phyloP scores from a whole-genome alignment of 2,797 vertebrate genomes.

The Labroides dimidiatus region DNA sequence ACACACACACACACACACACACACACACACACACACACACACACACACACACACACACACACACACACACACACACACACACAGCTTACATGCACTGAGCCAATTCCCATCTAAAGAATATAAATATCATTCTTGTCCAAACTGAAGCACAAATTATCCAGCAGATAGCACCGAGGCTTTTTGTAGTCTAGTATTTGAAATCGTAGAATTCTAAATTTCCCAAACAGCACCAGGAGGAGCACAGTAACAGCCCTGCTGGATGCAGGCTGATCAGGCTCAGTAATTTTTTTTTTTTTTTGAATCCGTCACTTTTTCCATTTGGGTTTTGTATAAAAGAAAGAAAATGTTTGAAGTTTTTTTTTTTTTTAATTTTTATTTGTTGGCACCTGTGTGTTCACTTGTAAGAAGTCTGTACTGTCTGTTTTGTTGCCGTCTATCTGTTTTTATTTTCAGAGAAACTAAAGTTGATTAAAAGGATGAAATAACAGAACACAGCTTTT shows the following conservation, averaged over 20 bases:
- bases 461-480: conserved; percentile 77
- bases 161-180: conserved; percentile 7
- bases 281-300: conserved; percentile 3
- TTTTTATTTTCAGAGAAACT: conserved; percentile 63
- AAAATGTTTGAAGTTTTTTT: conserved; percentile 19
- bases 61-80: neutral
- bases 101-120: too few species aligned
- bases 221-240: neutral
- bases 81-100: neutral
- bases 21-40: conserved; percentile 10
- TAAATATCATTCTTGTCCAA: neutral
- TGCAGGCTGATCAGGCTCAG: neutral
- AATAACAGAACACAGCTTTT: conserved; percentile 47
- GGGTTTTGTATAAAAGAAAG: conserved; percentile 44
- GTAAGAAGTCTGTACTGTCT: conserved; percentile 70
- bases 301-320: conserved; percentile 30
- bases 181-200: neutral
- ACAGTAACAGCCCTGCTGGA: neutral
- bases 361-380: conserved; percentile 60
- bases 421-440: conserved; percentile 66
- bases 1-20: neutral
- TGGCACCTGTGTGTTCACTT: conserved; percentile 76
- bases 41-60: neutral
- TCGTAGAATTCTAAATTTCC: neutral
- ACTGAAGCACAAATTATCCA: conserved; percentile 28